These are phyloP conservation scores for Sinocyclocheilus anshuiensis DNA, from an alignment of 2,113 vertebrate species.

Conservation along the genomic window DNA sequence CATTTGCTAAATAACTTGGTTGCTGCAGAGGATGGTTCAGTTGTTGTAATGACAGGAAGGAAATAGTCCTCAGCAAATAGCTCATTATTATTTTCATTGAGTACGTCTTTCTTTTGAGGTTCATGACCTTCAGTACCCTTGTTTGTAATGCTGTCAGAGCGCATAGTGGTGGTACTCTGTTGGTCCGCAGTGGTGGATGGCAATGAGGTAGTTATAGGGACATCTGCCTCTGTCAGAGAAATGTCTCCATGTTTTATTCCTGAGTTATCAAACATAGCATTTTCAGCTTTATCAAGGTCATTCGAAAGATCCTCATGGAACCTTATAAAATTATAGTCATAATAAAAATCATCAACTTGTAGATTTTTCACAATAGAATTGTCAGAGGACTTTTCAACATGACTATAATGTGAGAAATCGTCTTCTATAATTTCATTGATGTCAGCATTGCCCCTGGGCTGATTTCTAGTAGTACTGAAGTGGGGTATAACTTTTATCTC, in stretches of 20 bases:
- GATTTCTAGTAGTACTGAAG: constrained; percentile 55
- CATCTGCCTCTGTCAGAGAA: constrained; percentile 25
- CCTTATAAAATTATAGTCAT: constrained; percentile 97
- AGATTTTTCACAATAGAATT: constrained; percentile 64
- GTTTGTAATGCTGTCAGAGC: neutral
- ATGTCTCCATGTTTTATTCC: constrained; percentile 6
- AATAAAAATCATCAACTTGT: constrained; percentile 94
- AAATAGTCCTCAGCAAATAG: constrained; percentile 68
- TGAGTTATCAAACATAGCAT: constrained; percentile 47
- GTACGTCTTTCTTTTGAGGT: neutral
- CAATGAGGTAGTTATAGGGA: constrained; percentile 13
- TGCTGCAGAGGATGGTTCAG: constrained; percentile 34
- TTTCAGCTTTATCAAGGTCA: constrained; percentile 65
- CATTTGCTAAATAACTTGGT: constrained; percentile 47
- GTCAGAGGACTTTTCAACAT: constrained; percentile 65
- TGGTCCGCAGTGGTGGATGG: constrained; percentile 27
- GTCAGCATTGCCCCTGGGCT: constrained; percentile 51
- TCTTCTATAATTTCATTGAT: constrained; percentile 68
- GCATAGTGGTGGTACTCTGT: neutral
- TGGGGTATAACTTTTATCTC: constrained; percentile 79
- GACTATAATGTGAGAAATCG: constrained; percentile 71
- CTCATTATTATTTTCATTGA: constrained; percentile 16
- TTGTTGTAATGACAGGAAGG: constrained; percentile 56
- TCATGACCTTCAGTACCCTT: constrained; percentile 1
- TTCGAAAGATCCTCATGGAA: constrained; percentile 92